Conservation (phyloP, 2,113 vertebrate genomes). For the Spilogale gracilis region DNA sequence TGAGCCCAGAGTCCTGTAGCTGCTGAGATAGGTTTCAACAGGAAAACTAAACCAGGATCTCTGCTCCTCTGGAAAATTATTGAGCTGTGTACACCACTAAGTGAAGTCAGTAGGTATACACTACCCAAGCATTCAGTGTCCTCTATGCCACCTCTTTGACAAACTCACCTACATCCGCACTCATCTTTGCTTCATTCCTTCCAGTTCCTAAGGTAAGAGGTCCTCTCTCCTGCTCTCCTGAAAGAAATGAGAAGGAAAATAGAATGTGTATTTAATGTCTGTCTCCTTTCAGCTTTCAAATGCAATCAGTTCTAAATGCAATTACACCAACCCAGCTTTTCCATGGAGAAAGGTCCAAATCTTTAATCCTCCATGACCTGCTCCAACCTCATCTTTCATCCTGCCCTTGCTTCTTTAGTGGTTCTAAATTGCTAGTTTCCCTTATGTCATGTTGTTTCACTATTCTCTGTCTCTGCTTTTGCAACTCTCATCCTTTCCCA, state of each 20-base stretch:
- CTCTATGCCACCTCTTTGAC: background rate
- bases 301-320: background rate
- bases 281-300: background rate
- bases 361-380: background rate
- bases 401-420: background rate
- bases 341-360: background rate
- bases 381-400: background rate
- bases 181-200: background rate
- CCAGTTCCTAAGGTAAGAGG: background rate
- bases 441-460: background rate
- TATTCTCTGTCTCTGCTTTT: background rate
- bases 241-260: background rate
- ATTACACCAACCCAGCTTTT: background rate
- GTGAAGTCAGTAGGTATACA: background rate
- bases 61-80: background rate
- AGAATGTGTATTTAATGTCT: background rate
- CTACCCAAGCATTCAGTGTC: background rate
- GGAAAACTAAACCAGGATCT: background rate
- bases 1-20: background rate
- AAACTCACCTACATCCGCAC: background rate
- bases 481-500: background rate
- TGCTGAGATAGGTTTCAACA: background rate
- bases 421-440: background rate
- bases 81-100: background rate
- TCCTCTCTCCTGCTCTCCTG: background rate